Percentiles rank a stretch among this genome's conserved stretches.
These are phyloP conservation scores for Thamnaconus septentrionalis DNA, from an alignment of 2,113 vertebrate species.

Conservation along the genomic window DNA sequence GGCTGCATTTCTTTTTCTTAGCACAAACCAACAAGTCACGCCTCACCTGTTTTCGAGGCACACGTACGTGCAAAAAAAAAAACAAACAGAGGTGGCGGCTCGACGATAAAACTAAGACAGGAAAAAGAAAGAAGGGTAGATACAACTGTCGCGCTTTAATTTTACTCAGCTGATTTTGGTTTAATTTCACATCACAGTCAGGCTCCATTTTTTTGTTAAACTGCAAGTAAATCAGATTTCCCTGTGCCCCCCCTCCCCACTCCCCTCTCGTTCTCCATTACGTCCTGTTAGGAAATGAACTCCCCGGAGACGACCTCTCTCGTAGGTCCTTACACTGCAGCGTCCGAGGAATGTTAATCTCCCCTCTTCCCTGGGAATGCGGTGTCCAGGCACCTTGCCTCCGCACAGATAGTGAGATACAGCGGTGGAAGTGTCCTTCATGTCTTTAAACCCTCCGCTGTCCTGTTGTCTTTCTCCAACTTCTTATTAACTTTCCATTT, in stretches of 20 bases:
- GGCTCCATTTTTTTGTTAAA: conserved; percentile 13
- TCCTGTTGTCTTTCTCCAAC: conserved; percentile 30
- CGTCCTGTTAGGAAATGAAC: conserved; percentile 40
- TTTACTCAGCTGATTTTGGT: background rate
- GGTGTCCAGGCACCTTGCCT: conserved; percentile 46
- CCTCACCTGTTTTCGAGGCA: background rate
- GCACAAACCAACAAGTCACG: too few species aligned
- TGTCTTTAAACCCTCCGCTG: conserved; percentile 1
- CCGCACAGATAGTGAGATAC: conserved; percentile 47
- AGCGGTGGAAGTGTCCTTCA: conserved; percentile 42
- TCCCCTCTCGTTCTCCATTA: conserved; percentile 18
- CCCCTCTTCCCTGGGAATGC: conserved; percentile 49
- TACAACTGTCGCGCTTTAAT: too few species aligned
- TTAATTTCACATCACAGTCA: conserved; percentile 14
- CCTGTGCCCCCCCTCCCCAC: background rate
- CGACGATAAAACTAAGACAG: background rate
- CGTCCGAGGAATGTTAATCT: conserved; percentile 70
- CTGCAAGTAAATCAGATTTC: conserved; percentile 14
- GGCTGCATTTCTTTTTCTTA: conserved; percentile 4
- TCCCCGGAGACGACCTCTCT: conserved; percentile 17
- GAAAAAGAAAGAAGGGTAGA: too few species aligned
- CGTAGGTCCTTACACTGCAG: conserved; percentile 43
- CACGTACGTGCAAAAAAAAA: background rate
- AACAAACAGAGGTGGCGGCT: background rate
- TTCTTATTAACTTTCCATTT: conserved; percentile 13